A percentile compares a stretch with the other conserved stretches of the same genome.
These are phyloP conservation scores for Montifringilla adamsi DNA, from an alignment of 2,113 vertebrate genomes.

Conservation along the genomic window DNA sequence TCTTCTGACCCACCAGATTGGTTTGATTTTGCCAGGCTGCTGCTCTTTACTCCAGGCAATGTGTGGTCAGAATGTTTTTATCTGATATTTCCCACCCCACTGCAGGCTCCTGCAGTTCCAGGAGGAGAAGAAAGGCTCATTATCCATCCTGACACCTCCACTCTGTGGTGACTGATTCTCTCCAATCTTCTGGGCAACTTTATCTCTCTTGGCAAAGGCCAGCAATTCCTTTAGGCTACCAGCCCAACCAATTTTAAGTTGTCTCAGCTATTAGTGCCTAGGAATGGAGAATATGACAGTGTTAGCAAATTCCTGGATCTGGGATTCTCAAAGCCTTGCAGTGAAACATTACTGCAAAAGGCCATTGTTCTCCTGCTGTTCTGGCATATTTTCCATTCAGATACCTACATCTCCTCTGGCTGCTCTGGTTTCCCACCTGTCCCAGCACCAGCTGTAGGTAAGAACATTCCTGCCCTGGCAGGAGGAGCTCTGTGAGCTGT, in stretches of 20 bases:
- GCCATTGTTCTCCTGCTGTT: neutral
- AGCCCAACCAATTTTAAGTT: slow-evolving; percentile 9
- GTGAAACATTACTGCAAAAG: neutral
- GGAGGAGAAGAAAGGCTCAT: neutral
- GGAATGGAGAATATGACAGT: neutral
- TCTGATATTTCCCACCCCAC: neutral
- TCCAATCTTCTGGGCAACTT: neutral
- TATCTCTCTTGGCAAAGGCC: slow-evolving; percentile 37
- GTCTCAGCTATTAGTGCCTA: neutral
- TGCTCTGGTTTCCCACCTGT: neutral
- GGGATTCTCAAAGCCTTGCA: neutral
- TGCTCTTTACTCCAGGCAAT: neutral
- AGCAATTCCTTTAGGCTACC: slow-evolving; percentile 21
- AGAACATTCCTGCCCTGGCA: neutral
- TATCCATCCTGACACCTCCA: slow-evolving; percentile 37
- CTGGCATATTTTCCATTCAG: neutral
- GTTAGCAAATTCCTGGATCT: neutral
- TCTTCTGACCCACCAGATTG: neutral
- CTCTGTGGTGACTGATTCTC: neutral
- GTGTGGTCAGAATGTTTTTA: neutral
- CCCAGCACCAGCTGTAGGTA: neutral
- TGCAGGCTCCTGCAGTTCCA: neutral
- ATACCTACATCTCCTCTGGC: neutral
- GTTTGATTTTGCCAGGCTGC: slow-evolving; percentile 13
- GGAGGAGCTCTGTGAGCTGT: neutral